A percentile compares a stretch with the other conserved stretches of the same genome.
These are phyloP conservation scores for Apotomis capreana DNA, from an alignment of 2,888 invertebrate genomes.

Conservation along the genomic window DNA sequence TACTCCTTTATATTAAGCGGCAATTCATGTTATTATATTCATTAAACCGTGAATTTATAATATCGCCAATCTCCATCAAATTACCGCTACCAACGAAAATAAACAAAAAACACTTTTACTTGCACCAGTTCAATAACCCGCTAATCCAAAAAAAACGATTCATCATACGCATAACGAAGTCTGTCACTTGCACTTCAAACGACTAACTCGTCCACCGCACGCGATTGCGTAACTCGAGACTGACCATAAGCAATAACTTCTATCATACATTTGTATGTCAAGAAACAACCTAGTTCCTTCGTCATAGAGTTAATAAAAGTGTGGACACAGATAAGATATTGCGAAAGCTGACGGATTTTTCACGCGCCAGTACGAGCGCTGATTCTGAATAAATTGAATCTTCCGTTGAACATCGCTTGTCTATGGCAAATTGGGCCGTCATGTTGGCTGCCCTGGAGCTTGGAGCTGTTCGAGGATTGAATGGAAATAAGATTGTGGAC, in stretches of 20 bases:
- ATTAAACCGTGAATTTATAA: no score
- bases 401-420: constrained; percentile 40
- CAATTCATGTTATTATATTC: no score
- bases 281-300: background rate
- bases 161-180: constrained; percentile 12
- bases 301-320: background rate
- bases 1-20: no score
- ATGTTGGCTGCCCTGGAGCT: constrained; percentile 32
- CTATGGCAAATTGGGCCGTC: constrained; percentile 37
- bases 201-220: constrained; percentile 45
- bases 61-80: no score
- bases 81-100: background rate
- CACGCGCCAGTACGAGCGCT: constrained; percentile 48
- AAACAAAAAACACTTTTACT: constrained; percentile 9
- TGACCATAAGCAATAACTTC: background rate
- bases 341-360: constrained; percentile 43
- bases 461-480: constrained; percentile 5
- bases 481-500: constrained; percentile 16
- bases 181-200: constrained; percentile 36
- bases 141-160: constrained; percentile 8
- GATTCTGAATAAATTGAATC: constrained; percentile 46
- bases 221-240: constrained; percentile 53
- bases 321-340: constrained; percentile 9
- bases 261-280: background rate
- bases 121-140: background rate